Evolutionary conservation across 2,113 vertebrate species (phyloP).

Genomic region (Microcebus lehilahytsara): DNA sequence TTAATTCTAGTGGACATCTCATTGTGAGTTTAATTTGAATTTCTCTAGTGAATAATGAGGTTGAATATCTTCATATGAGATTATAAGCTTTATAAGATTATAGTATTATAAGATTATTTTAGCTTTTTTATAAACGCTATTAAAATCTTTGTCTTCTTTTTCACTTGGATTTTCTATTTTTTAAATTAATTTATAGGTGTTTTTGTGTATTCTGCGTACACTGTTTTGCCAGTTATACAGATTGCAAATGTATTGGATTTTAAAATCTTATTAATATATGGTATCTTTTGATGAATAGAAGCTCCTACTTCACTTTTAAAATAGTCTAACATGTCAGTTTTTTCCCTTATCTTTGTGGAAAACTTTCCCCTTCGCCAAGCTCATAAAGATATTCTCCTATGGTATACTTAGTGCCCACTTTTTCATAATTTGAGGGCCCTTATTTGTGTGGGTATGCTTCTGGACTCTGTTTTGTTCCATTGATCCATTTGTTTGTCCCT

Average conservation of each 20-base stretch:
- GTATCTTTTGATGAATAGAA: not conserved
- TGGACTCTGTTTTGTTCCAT: not conserved
- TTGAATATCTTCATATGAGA: not conserved
- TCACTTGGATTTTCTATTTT: not conserved
- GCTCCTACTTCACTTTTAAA: not conserved
- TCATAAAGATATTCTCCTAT: not conserved
- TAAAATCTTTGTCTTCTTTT: not conserved
- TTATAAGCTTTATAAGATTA: not conserved
- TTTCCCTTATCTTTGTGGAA: not conserved
- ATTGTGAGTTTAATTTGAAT: constrained; percentile 5
- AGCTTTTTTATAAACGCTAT: not conserved
- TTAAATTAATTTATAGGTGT: not conserved
- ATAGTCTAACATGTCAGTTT: not conserved
- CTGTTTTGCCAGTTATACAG: not conserved
- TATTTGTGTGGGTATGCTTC: not conserved
- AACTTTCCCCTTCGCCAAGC: not conserved
- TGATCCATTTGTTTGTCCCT: not conserved
- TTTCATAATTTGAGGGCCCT: not conserved
- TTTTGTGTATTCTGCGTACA: not conserved
- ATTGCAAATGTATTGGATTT: not conserved
- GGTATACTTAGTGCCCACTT: not conserved
- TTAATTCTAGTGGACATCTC: not conserved
- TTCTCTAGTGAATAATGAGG: not conserved
- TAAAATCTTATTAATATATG: not conserved
- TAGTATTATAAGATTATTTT: not conserved